These are phyloP conservation scores for Ommatoiulus sabulosus DNA, from an alignment of 2,888 invertebrate species.

Conservation along the genomic window DNA sequence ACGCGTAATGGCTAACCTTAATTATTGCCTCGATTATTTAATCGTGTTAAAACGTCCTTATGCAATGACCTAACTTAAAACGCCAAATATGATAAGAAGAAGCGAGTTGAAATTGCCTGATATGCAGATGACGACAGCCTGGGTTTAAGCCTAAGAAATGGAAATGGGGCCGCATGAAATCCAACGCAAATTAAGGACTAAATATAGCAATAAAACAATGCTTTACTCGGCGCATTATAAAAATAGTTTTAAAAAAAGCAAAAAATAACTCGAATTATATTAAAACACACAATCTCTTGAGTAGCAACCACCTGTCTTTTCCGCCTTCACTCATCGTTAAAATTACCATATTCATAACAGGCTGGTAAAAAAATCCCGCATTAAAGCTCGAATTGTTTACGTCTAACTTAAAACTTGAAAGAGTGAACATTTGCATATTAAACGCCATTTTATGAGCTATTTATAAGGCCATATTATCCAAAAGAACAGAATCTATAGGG, in stretches of 20 bases:
- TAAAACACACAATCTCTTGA: neutral
- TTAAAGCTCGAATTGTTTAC: conserved; percentile 16
- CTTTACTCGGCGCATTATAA: neutral
- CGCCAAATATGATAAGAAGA: neutral
- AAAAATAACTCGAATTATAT: neutral
- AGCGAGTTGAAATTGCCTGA: conserved; percentile 5
- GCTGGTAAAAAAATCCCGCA: neutral
- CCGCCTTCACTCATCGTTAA: neutral
- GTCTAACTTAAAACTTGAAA: conserved; percentile 41
- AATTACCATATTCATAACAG: neutral
- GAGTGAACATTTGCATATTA: neutral
- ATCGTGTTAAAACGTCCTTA: neutral
- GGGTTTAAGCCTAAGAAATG: conserved; percentile 14
- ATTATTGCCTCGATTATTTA: neutral
- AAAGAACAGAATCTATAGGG: neutral
- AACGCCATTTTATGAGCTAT: conserved; percentile 29
- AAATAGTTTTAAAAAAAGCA: neutral
- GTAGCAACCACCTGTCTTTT: conserved; percentile 36
- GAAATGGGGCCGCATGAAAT: neutral
- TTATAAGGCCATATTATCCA: neutral
- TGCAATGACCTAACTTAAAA: neutral
- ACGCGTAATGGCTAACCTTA: conserved; percentile 23
- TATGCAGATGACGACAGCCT: conserved; percentile 3
- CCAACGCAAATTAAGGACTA: neutral
- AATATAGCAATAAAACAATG: conserved; percentile 45